Percentiles rank a stretch among this genome's conserved stretches.
Evolutionary conservation across 2,797 vertebrate genomes (phyloP).

Genomic region (Scleropages formosus): DNA sequence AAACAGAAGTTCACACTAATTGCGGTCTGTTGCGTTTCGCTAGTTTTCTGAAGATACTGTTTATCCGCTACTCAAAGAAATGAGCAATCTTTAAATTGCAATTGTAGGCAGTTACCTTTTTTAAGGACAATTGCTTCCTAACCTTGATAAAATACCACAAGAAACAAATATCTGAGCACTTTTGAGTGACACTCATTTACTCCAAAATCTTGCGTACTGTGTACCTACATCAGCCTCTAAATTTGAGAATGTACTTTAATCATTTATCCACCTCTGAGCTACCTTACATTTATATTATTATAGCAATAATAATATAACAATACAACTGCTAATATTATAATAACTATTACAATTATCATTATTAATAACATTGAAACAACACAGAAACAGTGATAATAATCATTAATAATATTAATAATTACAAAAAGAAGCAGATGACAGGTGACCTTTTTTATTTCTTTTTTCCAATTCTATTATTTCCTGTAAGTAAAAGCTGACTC

Average conservation of each 20-base stretch:
- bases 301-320: conserved; percentile 36
- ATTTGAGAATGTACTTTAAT: conserved; percentile 70
- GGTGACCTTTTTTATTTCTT: conserved; percentile 24
- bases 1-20: conserved; percentile 38
- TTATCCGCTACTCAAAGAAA: conserved; percentile 58
- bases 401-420: conserved; percentile 7
- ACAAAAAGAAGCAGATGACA: neutral
- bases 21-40: conserved; percentile 53
- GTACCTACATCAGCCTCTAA: conserved; percentile 57
- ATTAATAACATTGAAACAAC: conserved; percentile 18
- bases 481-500: conserved; percentile 38
- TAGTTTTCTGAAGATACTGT: conserved; percentile 46
- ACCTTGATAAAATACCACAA: conserved; percentile 44
- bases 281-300: conserved; percentile 53
- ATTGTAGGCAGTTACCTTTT: conserved; percentile 59
- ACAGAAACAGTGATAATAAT: conserved; percentile 18
- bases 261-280: conserved; percentile 54
- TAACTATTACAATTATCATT: conserved; percentile 19
- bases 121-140: conserved; percentile 29
- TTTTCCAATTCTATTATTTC: conserved; percentile 46
- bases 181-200: conserved; percentile 60
- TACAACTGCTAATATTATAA: conserved; percentile 27
- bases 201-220: conserved; percentile 59
- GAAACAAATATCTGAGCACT: conserved; percentile 60
- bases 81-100: conserved; percentile 64